phyloP scores from a whole-genome alignment of 2,113 vertebrate genomes.

The Numida meleagris region DNA sequence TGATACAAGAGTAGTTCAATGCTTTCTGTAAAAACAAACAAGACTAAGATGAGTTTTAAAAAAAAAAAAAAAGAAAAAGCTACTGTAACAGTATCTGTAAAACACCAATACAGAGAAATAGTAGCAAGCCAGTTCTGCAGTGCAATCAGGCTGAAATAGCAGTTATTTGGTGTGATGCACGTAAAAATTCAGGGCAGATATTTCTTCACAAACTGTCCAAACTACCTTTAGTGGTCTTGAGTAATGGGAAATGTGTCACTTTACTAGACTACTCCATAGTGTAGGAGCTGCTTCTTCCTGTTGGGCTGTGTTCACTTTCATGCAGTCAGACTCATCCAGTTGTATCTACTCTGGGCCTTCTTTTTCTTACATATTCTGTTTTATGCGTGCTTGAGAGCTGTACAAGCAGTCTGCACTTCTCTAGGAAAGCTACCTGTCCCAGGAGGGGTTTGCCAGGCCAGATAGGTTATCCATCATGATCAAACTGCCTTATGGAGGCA shows the following conservation, averaged over 20 bases:
- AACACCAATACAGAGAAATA: neutral
- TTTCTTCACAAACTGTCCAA: neutral
- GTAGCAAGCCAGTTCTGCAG: neutral
- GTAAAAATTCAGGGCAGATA: neutral
- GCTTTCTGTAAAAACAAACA: neutral
- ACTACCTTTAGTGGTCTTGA: neutral
- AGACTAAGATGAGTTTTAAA: neutral
- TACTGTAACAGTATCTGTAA: neutral
- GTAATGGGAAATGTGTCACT: neutral
- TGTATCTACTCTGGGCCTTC: neutral
- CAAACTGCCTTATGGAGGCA: neutral
- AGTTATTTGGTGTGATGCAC: neutral
- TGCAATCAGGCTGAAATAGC: neutral
- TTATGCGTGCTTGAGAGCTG: neutral
- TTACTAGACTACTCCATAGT: neutral
- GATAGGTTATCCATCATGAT: neutral
- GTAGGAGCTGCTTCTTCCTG: neutral
- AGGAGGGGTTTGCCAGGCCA: neutral
- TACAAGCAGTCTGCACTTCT: neutral
- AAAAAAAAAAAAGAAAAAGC: neutral
- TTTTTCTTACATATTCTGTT: neutral
- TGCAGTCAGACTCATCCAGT: neutral
- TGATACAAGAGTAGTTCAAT: neutral
- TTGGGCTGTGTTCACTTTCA: neutral
- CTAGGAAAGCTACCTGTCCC: slow-evolving; percentile 15